Base-by-base conservation (phyloP, 1,140 invertebrate genomes). In the Megalopta genalis region DNA sequence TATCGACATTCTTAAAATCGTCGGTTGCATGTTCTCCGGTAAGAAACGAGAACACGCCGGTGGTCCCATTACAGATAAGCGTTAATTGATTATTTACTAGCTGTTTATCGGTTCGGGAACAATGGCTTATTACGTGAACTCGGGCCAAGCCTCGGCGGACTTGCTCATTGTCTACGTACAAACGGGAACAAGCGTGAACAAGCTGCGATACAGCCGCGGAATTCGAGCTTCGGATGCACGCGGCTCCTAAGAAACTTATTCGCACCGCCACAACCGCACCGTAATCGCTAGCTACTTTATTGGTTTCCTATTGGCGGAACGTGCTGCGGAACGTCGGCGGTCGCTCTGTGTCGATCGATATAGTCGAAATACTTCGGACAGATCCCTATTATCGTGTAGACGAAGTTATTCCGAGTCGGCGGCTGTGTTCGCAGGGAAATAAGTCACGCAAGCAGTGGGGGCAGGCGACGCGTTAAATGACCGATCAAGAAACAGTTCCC, bases 31-130 rank as follows among this genome's bases (percentile, higher is more conserved):
- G 32, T 32, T 32, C 32, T 32, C 32, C 32, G 4, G 32, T 1
- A 32, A 32, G 32, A 32, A 2, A 32, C 32, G n/a, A n/a, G n/a
- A n/a, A n/a, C n/a, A n/a, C 3, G 42, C 16, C 27, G 39, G n/a
- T 52, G 63, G 63, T 39, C 42, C 52, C 54, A 65, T 84, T 69
- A 67, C 25, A 73, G 79, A 68, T 63, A 68, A 57, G 49, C 49
- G 16, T 71, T 67, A 81, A 83, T 83, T 63, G 54, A 80, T 84
- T 84, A 72, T 70, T 84, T 57, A 64, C 2, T 71, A 52, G 18
- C 23, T 54, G 60, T 70, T 82, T 78, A 80, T 66, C 32, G 37
- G 16, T 8, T 59, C 23, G 23, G 18, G 63, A 76, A 82, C 49
- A 59, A 83, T 67, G 62, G 62, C 16, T 64, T 79, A 72, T 68